Percentiles rank a stretch among this genome's conserved stretches.
Evolutionary conservation across 2,113 vertebrate genomes (phyloP).

Genomic region (Triplophysa tibetana): DNA sequence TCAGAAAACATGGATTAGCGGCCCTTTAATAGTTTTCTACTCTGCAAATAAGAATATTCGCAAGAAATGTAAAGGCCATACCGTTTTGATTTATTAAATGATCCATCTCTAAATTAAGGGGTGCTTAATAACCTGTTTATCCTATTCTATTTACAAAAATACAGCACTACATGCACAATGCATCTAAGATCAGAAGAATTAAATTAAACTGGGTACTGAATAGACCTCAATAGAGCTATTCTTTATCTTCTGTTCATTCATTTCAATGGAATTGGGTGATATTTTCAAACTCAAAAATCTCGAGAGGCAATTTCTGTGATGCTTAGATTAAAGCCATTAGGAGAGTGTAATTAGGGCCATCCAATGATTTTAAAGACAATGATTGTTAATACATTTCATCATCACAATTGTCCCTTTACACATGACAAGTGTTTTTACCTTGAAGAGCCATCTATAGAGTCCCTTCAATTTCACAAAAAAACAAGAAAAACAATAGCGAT

Average conservation of each 20-base stretch:
- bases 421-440: slow-evolving; percentile 14
- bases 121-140: slow-evolving; percentile 1
- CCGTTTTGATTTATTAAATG: not conserved
- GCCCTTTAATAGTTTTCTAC: not conserved
- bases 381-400: not conserved
- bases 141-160: not conserved
- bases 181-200: not conserved
- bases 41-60: not conserved
- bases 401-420: not conserved
- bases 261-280: not conserved
- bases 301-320: not conserved
- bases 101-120: no score
- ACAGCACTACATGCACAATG: not conserved
- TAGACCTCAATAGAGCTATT: not conserved
- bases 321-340: slow-evolving; percentile 18
- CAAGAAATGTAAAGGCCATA: not conserved
- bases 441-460: slow-evolving; percentile 41
- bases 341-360: not conserved
- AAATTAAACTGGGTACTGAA: not conserved
- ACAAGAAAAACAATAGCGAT: slow-evolving; percentile 56
- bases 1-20: no score
- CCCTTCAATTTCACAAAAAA: slow-evolving; percentile 57
- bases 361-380: not conserved
- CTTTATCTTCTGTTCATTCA: not conserved
- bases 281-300: not conserved